These are phyloP conservation scores for Ceratotherium simum DNA, from an alignment of 2,113 vertebrate genomes.

Conservation along the genomic window DNA sequence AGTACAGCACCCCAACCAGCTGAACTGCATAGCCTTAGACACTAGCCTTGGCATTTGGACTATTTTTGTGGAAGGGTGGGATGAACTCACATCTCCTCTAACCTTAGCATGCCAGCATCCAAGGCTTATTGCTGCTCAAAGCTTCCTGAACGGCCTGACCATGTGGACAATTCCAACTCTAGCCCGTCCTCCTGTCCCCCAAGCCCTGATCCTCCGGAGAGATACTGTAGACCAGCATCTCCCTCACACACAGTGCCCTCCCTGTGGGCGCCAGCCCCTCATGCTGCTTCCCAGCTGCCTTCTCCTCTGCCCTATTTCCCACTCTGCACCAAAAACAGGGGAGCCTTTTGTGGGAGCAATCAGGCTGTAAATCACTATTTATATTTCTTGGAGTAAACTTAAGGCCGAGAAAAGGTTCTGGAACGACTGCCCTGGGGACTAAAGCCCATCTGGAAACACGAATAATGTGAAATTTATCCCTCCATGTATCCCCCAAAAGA, in stretches of 20 bases:
- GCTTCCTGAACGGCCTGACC: background rate
- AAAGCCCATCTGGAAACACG: slow-evolving; percentile 77
- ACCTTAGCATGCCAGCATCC: background rate
- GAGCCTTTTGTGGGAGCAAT: slow-evolving; percentile 58
- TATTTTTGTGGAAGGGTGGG: background rate
- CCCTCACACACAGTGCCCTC: background rate
- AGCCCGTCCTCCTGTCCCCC: rapidly evolving
- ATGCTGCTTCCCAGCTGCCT: background rate
- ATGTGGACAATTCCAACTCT: rapidly evolving
- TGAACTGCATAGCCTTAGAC: background rate
- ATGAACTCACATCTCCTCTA: background rate
- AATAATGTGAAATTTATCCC: slow-evolving; percentile 77
- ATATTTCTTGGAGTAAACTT: slow-evolving; percentile 78
- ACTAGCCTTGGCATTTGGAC: background rate
- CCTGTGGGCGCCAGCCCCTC: background rate
- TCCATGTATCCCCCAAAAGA: slow-evolving; percentile 65
- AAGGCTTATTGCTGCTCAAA: background rate
- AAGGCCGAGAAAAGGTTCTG: slow-evolving; percentile 74
- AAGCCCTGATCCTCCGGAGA: background rate
- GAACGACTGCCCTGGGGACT: slow-evolving; percentile 75
- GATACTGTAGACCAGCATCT: background rate
- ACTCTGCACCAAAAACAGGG: slow-evolving; percentile 36
- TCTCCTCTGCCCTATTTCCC: slow-evolving; percentile 19
- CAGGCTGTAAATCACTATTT: slow-evolving; percentile 77
- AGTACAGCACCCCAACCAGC: background rate